Evolutionary conservation across 1,140 invertebrate genomes (phyloP), one percentile per base, ranked within the genome.

Genomic region (Plectrocnemia conspersa): DNA sequence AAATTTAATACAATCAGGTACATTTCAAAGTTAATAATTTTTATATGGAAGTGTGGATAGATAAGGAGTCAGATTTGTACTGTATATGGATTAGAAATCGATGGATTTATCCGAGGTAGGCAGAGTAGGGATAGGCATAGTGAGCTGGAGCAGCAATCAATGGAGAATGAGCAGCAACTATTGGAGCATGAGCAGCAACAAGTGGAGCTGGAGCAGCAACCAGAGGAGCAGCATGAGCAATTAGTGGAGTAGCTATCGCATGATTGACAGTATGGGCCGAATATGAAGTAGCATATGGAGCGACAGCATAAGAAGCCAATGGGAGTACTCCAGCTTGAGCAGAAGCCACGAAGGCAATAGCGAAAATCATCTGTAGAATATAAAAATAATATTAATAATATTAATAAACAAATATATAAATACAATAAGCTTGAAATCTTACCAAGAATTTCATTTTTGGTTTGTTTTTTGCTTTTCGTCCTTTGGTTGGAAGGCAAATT

Each of bases 191-290:
- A 25, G 19, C 21, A 11, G 33, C 3, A 29, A 29, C 9, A 32
- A 21, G 18, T 9, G 36, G 32, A 18, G 38, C 23, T 19, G 54
- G 42, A 27, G 54, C 45, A 47, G 42, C 42, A 23, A 23, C 45
- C 25, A 46, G 36, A 1, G 54, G 54, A 25, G 35, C 16, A 29
- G 46, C 54, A 24, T 56, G 42, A 15, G 40, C 33, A 21, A 15
- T 29, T 13, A 45, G n/a, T 27, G 41, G 40, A 46, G 22, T 35
- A 22, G 56, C 32, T 41, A 79, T 67, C 0, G 80, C 79, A 45
- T 83, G 81, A 68, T 81, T 80, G n/a, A 82, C 68, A 9, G 77
- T 68, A 59, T 82, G 80, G 0, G 80, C 78, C 24, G 79, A 80
- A 70, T 81, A 83, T 5, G 52, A 24, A 2, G 38, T 19, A 21